phyloP scores from a whole-genome alignment of 1,140 invertebrate species.

The Papilio dardanus region DNA sequence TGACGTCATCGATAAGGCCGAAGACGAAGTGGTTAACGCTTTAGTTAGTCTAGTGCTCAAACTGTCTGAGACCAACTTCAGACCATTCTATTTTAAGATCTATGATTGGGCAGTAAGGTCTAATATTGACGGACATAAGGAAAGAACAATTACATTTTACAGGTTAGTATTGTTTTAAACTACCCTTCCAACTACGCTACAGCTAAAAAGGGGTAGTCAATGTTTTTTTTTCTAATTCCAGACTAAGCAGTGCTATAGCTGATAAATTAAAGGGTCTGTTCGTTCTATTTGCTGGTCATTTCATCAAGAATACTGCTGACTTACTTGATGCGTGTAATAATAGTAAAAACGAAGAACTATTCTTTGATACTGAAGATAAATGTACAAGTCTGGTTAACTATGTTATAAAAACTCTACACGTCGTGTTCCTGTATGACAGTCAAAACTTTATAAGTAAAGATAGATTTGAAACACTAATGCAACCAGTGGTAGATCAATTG shows the following conservation, averaged over 20 bases:
- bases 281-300: constrained; percentile 93
- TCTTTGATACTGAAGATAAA: constrained; percentile 82
- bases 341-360: constrained; percentile 79
- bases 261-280: constrained; percentile 94
- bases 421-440: constrained; percentile 92
- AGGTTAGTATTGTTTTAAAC: constrained; percentile 77
- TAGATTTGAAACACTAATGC: constrained; percentile 91
- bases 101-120: constrained; percentile 91
- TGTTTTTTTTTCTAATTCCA: constrained; percentile 56
- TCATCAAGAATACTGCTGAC: constrained; percentile 90
- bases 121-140: constrained; percentile 83
- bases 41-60: constrained; percentile 91
- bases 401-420: constrained; percentile 88
- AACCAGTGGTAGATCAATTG: constrained; percentile 93
- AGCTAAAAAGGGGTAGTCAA: background rate
- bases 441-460: constrained; percentile 93
- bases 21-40: constrained; percentile 88
- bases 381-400: constrained; percentile 85
- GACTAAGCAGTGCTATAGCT: constrained; percentile 89
- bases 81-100: constrained; percentile 93
- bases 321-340: constrained; percentile 85
- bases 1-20: constrained; percentile 79
- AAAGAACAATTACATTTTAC: constrained; percentile 90
- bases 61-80: constrained; percentile 93
- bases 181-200: background rate